Evolutionary conservation across 2,113 vertebrate species (phyloP).

Genomic region (Platichthys flesus): DNA sequence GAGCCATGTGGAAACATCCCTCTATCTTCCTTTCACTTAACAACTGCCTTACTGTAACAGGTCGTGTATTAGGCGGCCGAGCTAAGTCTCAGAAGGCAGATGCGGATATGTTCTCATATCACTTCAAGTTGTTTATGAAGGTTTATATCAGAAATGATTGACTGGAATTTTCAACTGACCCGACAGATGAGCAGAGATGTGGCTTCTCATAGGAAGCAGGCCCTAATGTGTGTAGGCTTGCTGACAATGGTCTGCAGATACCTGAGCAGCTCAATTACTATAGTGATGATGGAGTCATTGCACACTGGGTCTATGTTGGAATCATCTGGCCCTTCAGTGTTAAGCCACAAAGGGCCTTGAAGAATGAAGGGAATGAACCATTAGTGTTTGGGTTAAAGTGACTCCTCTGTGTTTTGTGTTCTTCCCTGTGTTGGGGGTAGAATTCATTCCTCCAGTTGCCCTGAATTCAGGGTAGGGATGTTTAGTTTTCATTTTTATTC

Average conservation of each 20-base stretch:
- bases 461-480: conserved; percentile 12
- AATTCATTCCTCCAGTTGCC: conserved; percentile 21
- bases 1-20: neutral
- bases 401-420: conserved; percentile 11
- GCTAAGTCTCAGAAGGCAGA: conserved; percentile 1
- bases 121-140: conserved; percentile 4
- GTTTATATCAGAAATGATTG: conserved; percentile 3
- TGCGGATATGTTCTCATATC: neutral
- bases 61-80: neutral
- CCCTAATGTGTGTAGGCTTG: conserved; percentile 2
- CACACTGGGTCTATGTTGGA: conserved; percentile 3
- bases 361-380: conserved; percentile 27
- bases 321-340: conserved; percentile 6
- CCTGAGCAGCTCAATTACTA: conserved; percentile 13
- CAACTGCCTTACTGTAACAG: too few relatives aligned
- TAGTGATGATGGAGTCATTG: too few relatives aligned
- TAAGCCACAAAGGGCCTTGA: neutral
- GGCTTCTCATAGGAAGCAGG: conserved; percentile 20
- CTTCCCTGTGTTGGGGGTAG: neutral
- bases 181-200: neutral
- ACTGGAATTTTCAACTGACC: neutral
- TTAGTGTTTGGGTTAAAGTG: conserved; percentile 13
- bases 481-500: conserved; percentile 55
- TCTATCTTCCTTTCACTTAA: too few relatives aligned
- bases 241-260: conserved; percentile 12